Conservation (phyloP, 2,888 invertebrate genomes). For the Drosophila yooni region DNA sequence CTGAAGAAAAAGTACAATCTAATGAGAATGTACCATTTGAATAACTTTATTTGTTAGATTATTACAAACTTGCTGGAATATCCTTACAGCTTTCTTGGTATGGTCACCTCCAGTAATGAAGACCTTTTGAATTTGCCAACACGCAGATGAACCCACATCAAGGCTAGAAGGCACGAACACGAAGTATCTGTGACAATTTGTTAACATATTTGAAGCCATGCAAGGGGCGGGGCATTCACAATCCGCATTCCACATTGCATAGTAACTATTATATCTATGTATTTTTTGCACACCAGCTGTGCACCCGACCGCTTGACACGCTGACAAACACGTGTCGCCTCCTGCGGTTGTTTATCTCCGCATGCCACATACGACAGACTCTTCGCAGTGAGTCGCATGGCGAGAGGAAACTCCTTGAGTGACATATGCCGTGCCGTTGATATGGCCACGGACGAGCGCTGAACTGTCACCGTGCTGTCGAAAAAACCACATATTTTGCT, state of each 20-base stretch:
- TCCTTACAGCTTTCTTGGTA: neutral
- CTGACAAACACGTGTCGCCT: conserved; percentile 55
- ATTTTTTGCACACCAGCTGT: conserved; percentile 36
- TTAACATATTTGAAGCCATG: conserved; percentile 41
- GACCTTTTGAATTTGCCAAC: neutral
- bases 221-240: conserved; percentile 3
- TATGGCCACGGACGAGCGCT: conserved; percentile 11
- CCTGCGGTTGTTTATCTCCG: conserved; percentile 29
- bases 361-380: conserved; percentile 24
- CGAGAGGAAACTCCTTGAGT: conserved; percentile 4
- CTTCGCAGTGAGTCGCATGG: neutral
- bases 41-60: neutral
- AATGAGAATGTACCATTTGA: neutral
- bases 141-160: conserved; percentile 21
- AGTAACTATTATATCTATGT: conserved; percentile 26
- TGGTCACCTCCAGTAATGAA: neutral
- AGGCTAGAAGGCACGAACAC: conserved; percentile 16
- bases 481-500: conserved; percentile 23
- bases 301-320: conserved; percentile 50
- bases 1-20: neutral
- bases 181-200: conserved; percentile 53
- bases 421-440: conserved; percentile 23
- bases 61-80: neutral
- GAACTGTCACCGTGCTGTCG: conserved; percentile 26
- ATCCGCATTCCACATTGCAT: neutral